A percentile compares a stretch with the other conserved stretches of the same genome.
Evolutionary conservation across 2,888 invertebrate species (phyloP).

Genomic region (Isoperla grammatica): DNA sequence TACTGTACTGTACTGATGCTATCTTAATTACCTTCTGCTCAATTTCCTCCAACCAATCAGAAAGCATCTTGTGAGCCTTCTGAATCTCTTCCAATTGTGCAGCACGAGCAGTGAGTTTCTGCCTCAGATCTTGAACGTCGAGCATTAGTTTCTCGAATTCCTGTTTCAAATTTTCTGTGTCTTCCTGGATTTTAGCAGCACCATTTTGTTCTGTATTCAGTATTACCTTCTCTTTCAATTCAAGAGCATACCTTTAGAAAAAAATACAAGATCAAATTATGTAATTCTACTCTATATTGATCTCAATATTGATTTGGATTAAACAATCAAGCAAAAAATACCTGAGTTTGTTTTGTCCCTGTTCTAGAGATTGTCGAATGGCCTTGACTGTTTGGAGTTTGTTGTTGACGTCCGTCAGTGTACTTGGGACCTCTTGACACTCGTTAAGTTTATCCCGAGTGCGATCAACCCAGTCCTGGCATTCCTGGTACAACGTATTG

Average conservation of each 20-base stretch:
- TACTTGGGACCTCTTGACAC: constrained; percentile 74
- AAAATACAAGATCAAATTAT: not conserved
- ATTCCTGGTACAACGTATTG: constrained; percentile 86
- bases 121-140: constrained; percentile 74
- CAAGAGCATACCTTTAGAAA: constrained; percentile 61
- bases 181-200: constrained; percentile 83
- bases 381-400: constrained; percentile 82
- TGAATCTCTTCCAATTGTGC: constrained; percentile 68
- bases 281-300: no score
- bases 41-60: constrained; percentile 85
- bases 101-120: constrained; percentile 66
- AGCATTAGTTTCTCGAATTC: constrained; percentile 84
- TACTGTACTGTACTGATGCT: no score
- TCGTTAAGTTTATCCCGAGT: constrained; percentile 80
- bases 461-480: constrained; percentile 87
- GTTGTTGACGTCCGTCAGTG: constrained; percentile 75
- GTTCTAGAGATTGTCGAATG: constrained; percentile 84
- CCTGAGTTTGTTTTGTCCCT: constrained; percentile 80
- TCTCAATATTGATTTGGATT: no score
- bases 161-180: constrained; percentile 79
- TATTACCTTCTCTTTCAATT: constrained; percentile 87
- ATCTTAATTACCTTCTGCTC: constrained; percentile 72
- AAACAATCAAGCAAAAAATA: no score
- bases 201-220: constrained; percentile 89
- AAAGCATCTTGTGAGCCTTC: constrained; percentile 62